Base-by-base conservation (phyloP, 1,140 invertebrate genomes). In the Ips nitidus region DNA sequence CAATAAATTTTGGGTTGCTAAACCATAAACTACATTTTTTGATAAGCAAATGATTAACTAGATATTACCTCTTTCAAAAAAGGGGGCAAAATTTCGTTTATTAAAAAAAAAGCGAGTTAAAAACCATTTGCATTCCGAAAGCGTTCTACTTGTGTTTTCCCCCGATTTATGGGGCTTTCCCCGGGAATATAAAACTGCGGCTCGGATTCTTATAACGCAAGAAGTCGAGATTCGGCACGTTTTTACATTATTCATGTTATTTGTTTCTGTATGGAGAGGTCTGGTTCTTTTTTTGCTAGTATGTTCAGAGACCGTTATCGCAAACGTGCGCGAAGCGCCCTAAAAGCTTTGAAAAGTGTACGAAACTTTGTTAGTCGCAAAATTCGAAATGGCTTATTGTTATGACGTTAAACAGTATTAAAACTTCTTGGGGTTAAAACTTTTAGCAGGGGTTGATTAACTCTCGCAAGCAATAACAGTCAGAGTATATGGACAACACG, bases 171-270 rank as follows among this genome's bases (percentile, higher is more conserved):
- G 41, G 45, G 43, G 47, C 41, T 65, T 68, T 68, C 50, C 57
- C 37, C n/a, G 37, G 43, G 66, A 68, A 60, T 66, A 66, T 66
- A 66, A 66, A 66, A 58, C 53, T 58, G 43, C 42, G 41, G 2
- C 64, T 8, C n/a, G 64, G 58, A 55, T 58, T 57, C 5, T 7
- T 2, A 41, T 55, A 65, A 66, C 37, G 53, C 61, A 63, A 52
- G 61, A 66, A 58, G 64, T 58, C 53, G 53, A 66, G 64, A 66
- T 66, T 66, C 55, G 64, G 42, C 64, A 66, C 64, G 64, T 66
- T 57, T 58, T 58, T 66, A 58, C 64, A 66, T 66, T 66, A 66
- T 66, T 66, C 64, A 66, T 50, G 64, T 47, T 58, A 66, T 66
- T 66, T 66, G 64, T 66, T 66, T 66, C 58, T 53, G 40, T 22